Evolutionary conservation across 2,888 invertebrate species (phyloP).

Genomic region (Hylaea fasciaria): DNA sequence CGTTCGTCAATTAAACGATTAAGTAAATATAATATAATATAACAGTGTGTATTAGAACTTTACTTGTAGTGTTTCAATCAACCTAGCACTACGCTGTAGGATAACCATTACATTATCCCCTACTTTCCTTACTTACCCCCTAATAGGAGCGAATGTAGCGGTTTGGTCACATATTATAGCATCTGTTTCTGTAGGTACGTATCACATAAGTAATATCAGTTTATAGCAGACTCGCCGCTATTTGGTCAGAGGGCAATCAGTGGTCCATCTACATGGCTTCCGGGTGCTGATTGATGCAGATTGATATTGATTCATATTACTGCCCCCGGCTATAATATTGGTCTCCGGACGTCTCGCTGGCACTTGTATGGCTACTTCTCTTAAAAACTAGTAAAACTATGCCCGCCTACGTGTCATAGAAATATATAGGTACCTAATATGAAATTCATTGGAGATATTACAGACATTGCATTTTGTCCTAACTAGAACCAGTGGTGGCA

Average conservation of each 20-base stretch:
- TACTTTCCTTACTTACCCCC: no score
- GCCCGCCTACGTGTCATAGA: no score
- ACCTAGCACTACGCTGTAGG: background rate
- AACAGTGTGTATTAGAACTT: no score
- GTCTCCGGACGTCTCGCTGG: slow-evolving; percentile 43
- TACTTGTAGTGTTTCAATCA: no score
- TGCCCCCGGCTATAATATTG: slow-evolving; percentile 44
- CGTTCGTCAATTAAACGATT: no score
- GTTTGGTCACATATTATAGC: background rate
- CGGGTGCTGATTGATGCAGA: slow-evolving; percentile 76
- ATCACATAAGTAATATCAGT: no score
- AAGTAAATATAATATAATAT: no score
- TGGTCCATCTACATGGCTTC: slow-evolving; percentile 72
- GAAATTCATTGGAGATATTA: no score
- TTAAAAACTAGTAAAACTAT: background rate
- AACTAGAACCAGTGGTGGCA: no score
- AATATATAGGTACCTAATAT: no score
- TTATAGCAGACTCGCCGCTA: slow-evolving; percentile 25
- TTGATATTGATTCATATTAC: slow-evolving; percentile 74
- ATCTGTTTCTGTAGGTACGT: no score
- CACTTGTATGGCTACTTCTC: slow-evolving; percentile 57
- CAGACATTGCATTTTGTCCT: no score
- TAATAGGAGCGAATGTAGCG: background rate
- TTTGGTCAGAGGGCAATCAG: slow-evolving; percentile 56
- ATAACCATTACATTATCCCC: background rate